These are phyloP conservation scores for Wasmannia auropunctata DNA, from an alignment of 1,140 invertebrate genomes.

Conservation along the genomic window DNA sequence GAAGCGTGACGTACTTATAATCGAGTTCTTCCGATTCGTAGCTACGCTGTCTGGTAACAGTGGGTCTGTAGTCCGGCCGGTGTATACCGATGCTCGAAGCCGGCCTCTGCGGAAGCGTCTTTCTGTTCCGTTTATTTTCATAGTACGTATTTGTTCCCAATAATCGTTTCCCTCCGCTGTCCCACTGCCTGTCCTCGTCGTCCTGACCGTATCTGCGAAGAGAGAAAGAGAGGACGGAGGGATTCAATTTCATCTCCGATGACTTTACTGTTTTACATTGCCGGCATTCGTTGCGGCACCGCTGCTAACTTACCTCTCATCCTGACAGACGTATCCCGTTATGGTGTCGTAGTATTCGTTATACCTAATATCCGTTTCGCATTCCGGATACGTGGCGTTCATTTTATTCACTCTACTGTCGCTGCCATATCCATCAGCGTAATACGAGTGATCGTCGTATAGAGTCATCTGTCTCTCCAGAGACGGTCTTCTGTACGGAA, in stretches of 20 bases:
- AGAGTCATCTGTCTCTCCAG: conserved; percentile 92
- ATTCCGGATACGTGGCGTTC: conserved; percentile 81
- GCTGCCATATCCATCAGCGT: conserved; percentile 77
- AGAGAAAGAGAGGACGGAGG: not conserved
- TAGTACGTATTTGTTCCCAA: conserved; percentile 77
- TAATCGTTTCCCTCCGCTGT: conserved; percentile 87
- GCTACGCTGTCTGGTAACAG: conserved; percentile 81
- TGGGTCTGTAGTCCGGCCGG: conserved; percentile 79
- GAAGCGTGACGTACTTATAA: conserved; percentile 73
- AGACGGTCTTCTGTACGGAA: conserved; percentile 89
- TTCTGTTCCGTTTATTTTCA: conserved; percentile 82
- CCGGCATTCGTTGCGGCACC: not conserved
- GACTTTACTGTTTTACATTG: not conserved
- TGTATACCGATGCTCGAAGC: conserved; percentile 82
- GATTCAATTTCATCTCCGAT: not conserved
- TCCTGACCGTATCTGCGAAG: conserved; percentile 86
- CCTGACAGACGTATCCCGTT: conserved; percentile 84
- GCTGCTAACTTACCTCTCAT: conserved; percentile 81
- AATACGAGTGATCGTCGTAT: conserved; percentile 89
- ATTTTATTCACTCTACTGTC: conserved; percentile 78
- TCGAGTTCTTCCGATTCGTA: conserved; percentile 82
- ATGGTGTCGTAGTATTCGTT: conserved; percentile 83
- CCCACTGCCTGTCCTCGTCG: conserved; percentile 89
- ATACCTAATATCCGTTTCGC: conserved; percentile 81
- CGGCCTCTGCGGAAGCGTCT: conserved; percentile 83